These are phyloP conservation scores for Drosophila repletoides DNA, from an alignment of 1,140 invertebrate species.

Conservation along the genomic window DNA sequence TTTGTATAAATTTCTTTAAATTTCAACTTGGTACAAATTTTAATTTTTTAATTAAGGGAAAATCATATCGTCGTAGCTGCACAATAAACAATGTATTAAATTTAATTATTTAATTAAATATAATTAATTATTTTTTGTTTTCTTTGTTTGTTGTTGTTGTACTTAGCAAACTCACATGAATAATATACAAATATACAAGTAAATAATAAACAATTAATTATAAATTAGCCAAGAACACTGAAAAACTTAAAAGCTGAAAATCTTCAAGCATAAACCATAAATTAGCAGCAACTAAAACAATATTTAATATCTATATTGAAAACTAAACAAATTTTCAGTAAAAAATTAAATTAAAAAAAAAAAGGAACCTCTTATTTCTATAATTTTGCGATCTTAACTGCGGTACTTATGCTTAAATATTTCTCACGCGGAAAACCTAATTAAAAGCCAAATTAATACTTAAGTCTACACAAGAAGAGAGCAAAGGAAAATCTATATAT, in stretches of 20 bases:
- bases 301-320: not conserved
- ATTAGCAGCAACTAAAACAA: slow-evolving; percentile 15
- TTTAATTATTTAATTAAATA: slow-evolving; percentile 22
- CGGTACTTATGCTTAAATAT: slow-evolving; percentile 48
- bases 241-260: slow-evolving; percentile 4
- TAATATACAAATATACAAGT: slow-evolving; percentile 23
- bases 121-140: slow-evolving; percentile 19
- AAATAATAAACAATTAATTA: slow-evolving; percentile 36
- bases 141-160: slow-evolving; percentile 61
- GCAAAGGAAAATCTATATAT: slow-evolving; percentile 60
- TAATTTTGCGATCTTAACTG: slow-evolving; percentile 21
- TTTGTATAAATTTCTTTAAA: slow-evolving; percentile 17
- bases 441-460: slow-evolving; percentile 70
- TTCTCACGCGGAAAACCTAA: slow-evolving; percentile 26
- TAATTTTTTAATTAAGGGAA: slow-evolving; percentile 49
- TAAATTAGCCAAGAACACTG: not conserved
- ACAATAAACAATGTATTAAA: slow-evolving; percentile 56
- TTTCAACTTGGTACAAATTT: slow-evolving; percentile 44
- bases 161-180: slow-evolving; percentile 46
- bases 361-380: too few relatives aligned
- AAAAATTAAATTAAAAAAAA: too few relatives aligned
- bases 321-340: too few relatives aligned
- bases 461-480: slow-evolving; percentile 52
- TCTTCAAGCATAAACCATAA: slow-evolving; percentile 20
- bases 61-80: slow-evolving; percentile 70